Evolutionary conservation across 2,797 vertebrate genomes (phyloP), one percentile per base, ranked within the genome.

Genomic region (Amniataba percoides): DNA sequence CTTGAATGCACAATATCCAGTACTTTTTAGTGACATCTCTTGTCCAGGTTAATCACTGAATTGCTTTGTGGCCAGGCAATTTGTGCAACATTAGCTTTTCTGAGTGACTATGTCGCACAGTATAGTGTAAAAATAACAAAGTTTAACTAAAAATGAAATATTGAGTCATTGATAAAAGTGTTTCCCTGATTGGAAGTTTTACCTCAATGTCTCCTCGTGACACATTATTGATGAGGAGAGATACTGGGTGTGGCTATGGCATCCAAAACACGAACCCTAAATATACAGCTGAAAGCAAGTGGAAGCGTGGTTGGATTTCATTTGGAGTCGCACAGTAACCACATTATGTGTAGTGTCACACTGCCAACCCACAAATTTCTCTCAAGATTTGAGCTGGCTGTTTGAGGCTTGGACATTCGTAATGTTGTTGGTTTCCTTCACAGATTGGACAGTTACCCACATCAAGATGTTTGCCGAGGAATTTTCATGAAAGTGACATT

Each of bases 211-310:
- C n/a, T n/a, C 13, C 43, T 27, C 4, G 2, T 42, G 23, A 16
- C 36, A 43, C 19, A 16, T 67, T 62, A 12, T 45, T 60, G 15
- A 2, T 56, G 14, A 39, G 27, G 48, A 62, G 5, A 75, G 49
- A 45, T 45, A 53, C 40, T 36, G n/a, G 11, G 11, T 36, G 52
- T 43, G 43, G 16, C 18, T 12, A 57, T 23, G 48, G 42, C 19
- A 67, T 73, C 63, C 39, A 5, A 31, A 63, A 62, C 52, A 69
- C n/a, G 36, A 59, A 25, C n/a, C 27, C 8, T 12, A 27, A 5
- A 13, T 59, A 5, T 16, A 39, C 27, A 0, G 5, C 39, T n/a
- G 8, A 53, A 15, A 48, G 16, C 6, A 55, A 16, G 13, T 68
- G 19, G 1, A 15, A 19, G 19, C n/a, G 48, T 31, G 14, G n/a